Conservation (phyloP, 2,888 invertebrate genomes). For the Platycheirus rosarum region DNA sequence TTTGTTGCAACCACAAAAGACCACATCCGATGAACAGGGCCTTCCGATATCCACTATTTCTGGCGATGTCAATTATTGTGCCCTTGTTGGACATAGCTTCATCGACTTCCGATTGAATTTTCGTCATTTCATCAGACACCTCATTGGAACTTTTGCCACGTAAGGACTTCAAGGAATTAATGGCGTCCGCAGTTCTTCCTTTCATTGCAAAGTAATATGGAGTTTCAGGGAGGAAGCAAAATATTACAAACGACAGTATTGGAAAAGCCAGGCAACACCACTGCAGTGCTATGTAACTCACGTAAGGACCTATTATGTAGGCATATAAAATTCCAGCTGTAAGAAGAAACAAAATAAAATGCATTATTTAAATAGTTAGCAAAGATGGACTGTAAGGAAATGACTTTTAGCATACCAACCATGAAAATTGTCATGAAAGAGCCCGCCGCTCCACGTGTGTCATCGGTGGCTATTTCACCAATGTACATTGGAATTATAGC, state of each 20-base stretch:
- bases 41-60: slow-evolving; percentile 88
- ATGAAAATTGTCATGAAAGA: slow-evolving; percentile 91
- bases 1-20: slow-evolving; percentile 91
- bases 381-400: background rate
- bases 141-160: slow-evolving; percentile 85
- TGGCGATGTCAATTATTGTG: slow-evolving; percentile 84
- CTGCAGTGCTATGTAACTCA: slow-evolving; percentile 86
- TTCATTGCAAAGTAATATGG: slow-evolving; percentile 88
- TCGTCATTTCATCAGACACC: slow-evolving; percentile 86
- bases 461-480: slow-evolving; percentile 91
- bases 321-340: slow-evolving; percentile 86
- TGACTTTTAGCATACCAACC: slow-evolving; percentile 78
- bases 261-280: slow-evolving; percentile 87
- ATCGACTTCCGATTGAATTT: slow-evolving; percentile 84
- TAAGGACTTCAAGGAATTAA: slow-evolving; percentile 86
- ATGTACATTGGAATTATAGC: slow-evolving; percentile 92
- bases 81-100: slow-evolving; percentile 82
- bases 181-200: slow-evolving; percentile 85
- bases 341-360: background rate
- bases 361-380: too few relatives aligned
- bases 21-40: slow-evolving; percentile 89
- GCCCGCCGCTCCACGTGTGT: slow-evolving; percentile 90
- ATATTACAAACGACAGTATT: slow-evolving; percentile 85
- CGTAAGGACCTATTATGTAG: slow-evolving; percentile 88
- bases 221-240: slow-evolving; percentile 91